Base-by-base conservation (phyloP, 2,113 vertebrate genomes). In the human region DNA sequence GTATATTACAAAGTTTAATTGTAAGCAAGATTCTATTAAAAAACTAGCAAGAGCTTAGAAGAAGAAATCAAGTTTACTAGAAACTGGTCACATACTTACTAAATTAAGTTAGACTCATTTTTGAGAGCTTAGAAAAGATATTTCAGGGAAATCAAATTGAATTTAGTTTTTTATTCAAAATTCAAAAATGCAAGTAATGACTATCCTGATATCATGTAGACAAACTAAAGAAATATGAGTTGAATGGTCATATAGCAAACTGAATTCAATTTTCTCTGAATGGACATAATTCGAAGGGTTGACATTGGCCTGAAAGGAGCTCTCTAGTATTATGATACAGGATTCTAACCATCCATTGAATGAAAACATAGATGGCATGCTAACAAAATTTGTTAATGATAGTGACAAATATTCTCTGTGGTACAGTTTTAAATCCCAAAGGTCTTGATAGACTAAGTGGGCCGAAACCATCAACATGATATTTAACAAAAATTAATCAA, bases 1-100 rank as follows among this genome's bases (percentile, higher is more conserved):
- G 27, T 35, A 93, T 73, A 59, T 50, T 80, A 75, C 4, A 80
- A 30, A 85, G 52, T 14, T 64, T 82, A 88, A 64, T 94, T 55
- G 88, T 95, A 95, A 97, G 55, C 25, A 94, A 94, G n/a, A 66
- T 55, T 96, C 64, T 86, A 76, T 86, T 97, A 92, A 84, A 94
- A 95, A 92, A 85, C 52, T 78, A 96, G 23, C 68, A 96, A 94
- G 25, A 89, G 10, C 57, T 91, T 45, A 84, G n/a, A 83, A 92
- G 70, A 94, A 38, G 32, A 89, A 94, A 96, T 35, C 25, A 48
- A 72, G 3, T 73, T 94, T 85, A 85, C 75, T 91, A 89, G n/a
- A 95, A 97, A 40, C 30, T 72, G 50, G 70, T 18, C 87, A 22
- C 16, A 64, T 83, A 76, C 86, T 95, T 89, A 85, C 72, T 79